Evolutionary conservation across 2,797 vertebrate species (phyloP).

Genomic region (Macrochelys suwanniensis): DNA sequence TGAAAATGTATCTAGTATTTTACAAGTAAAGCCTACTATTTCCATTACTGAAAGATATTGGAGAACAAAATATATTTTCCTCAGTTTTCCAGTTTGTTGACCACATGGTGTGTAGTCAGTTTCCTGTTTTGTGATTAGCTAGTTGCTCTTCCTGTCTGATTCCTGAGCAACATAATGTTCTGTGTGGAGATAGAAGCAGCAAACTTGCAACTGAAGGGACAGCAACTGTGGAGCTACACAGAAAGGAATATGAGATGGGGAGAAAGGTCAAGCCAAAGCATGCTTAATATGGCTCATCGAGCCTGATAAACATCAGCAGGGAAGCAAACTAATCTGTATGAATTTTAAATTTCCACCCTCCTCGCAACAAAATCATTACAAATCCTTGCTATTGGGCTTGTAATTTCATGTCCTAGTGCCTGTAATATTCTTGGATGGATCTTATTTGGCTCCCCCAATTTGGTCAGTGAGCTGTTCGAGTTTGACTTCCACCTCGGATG

Average conservation of each 20-base stretch:
- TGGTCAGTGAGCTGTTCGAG: too few species aligned
- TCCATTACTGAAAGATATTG: fast-evolving
- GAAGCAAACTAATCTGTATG: neutral
- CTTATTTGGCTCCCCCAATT: too few species aligned
- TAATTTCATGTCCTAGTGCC: too few species aligned
- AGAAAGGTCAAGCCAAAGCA: neutral
- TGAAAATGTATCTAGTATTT: neutral
- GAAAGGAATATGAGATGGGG: neutral
- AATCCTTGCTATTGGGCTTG: too few species aligned
- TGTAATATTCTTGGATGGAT: too few species aligned
- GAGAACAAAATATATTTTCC: neutral
- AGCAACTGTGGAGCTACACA: neutral
- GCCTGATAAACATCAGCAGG: neutral
- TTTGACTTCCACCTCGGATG: too few species aligned
- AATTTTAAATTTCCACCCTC: fast-evolving
- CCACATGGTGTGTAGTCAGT: neutral
- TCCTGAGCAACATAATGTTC: neutral
- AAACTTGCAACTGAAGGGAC: neutral
- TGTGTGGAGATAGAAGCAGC: neutral
- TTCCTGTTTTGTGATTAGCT: neutral
- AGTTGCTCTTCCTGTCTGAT: neutral
- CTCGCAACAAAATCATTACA: neutral
- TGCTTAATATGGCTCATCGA: neutral
- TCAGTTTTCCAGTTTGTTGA: neutral
- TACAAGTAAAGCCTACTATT: neutral